Percentiles rank a stretch among this genome's conserved stretches.
phyloP scores from a whole-genome alignment of 2,113 vertebrate genomes.

The Cyprinodon brontotheroides region DNA sequence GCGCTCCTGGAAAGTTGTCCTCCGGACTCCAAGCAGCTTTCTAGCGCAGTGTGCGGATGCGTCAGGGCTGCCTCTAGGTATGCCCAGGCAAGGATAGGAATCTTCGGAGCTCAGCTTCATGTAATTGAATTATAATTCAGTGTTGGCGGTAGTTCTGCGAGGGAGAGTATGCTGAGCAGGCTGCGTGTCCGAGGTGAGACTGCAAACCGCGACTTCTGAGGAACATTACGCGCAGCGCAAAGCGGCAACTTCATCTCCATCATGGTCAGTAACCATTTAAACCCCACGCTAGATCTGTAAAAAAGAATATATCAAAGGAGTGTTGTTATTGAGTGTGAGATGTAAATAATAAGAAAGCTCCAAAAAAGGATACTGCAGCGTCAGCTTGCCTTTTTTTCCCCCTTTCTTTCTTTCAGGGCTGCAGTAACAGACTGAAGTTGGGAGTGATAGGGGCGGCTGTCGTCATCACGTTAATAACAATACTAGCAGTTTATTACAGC shows the following conservation, averaged over 20 bases:
- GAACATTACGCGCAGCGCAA: conserved; percentile 36
- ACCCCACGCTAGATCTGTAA: neutral
- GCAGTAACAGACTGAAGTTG: conserved; percentile 70
- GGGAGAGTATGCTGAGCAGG: conserved; percentile 24
- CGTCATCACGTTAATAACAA: conserved; percentile 76
- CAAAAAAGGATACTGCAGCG: neutral
- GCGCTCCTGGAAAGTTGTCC: conserved; percentile 60
- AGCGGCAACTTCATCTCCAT: conserved; percentile 29
- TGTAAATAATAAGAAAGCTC: neutral
- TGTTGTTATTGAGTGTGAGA: neutral
- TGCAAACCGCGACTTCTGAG: conserved; percentile 33
- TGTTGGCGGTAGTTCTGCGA: neutral
- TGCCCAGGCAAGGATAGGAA: conserved; percentile 47
- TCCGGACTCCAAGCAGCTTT: conserved; percentile 57
- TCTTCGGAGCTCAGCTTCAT: conserved; percentile 30
- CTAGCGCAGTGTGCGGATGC: neutral
- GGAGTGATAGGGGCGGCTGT: conserved; percentile 69
- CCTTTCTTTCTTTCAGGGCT: conserved; percentile 66
- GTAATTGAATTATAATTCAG: conserved; percentile 9
- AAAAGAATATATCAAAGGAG: neutral
- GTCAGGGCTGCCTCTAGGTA: conserved; percentile 47
- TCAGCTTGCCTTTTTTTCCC: neutral
- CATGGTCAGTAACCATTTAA: conserved; percentile 77
- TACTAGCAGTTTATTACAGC: conserved; percentile 76
- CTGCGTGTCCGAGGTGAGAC: conserved; percentile 17